Evolutionary conservation across 2,888 invertebrate genomes (phyloP).

Genomic region (Hipparchia sbordonii): DNA sequence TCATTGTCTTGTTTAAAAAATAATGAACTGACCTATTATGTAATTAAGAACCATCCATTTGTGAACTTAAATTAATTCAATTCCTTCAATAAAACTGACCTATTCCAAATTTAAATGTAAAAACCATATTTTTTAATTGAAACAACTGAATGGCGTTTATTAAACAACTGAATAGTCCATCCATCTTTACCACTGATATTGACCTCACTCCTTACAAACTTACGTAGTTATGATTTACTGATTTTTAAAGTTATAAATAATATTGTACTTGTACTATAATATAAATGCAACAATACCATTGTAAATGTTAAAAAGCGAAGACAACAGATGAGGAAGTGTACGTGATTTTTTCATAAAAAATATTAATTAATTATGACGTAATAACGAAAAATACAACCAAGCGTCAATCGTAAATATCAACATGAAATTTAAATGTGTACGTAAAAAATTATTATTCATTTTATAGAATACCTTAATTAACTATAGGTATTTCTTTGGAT

Average conservation of each 20-base stretch:
- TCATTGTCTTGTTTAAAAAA: too few relatives aligned
- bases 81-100: not conserved
- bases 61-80: too few relatives aligned
- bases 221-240: not conserved
- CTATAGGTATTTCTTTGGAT: too few relatives aligned
- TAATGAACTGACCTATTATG: too few relatives aligned
- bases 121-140: not conserved
- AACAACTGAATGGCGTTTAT: not conserved
- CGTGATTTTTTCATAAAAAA: not conserved
- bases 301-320: conserved; percentile 12
- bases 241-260: conserved; percentile 22
- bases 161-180: not conserved
- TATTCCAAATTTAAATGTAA: too few relatives aligned
- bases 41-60: too few relatives aligned
- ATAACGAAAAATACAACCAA: not conserved
- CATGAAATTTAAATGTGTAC: not conserved
- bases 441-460: too few relatives aligned
- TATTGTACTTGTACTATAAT: conserved; percentile 37
- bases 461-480: too few relatives aligned
- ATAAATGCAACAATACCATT: conserved; percentile 42
- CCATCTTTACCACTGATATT: not conserved
- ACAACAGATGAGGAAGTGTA: conserved; percentile 10
- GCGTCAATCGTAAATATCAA: not conserved
- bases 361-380: not conserved
- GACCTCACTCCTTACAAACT: not conserved